phyloP scores from a whole-genome alignment of 2,888 invertebrate genomes.

The Siphlonurus alternatus region DNA sequence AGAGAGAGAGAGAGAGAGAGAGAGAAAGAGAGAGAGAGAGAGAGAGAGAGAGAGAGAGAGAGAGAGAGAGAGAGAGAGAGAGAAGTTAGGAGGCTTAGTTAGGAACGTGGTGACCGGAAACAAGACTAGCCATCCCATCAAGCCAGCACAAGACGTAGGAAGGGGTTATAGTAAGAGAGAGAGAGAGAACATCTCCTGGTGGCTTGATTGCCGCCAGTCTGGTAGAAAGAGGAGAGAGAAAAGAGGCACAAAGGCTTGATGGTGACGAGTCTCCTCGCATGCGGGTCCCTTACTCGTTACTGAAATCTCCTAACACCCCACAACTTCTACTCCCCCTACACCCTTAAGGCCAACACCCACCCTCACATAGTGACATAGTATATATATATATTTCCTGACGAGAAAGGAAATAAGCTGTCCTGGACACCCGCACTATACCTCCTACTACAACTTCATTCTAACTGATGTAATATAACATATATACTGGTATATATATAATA shows the following conservation, averaged over 20 bases:
- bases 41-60: no score
- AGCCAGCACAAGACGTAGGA: neutral
- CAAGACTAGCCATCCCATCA: neutral
- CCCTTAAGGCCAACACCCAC: neutral
- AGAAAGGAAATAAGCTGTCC: conserved; percentile 23
- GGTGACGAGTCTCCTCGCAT: neutral
- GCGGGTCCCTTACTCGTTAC: neutral
- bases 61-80: no score
- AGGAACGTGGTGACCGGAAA: neutral
- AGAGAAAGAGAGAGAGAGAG: no score
- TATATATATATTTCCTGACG: neutral
- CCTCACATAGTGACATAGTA: neutral
- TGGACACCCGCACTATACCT: conserved; percentile 8
- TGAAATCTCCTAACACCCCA: neutral
- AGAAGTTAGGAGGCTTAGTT: neutral
- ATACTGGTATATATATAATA: neutral
- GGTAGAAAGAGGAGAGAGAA: neutral
- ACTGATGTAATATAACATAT: neutral
- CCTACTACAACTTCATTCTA: neutral
- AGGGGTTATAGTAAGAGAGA: neutral
- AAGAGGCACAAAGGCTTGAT: neutral
- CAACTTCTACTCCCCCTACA: neutral
- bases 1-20: no score
- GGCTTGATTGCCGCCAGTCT: neutral
- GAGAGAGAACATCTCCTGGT: neutral